A percentile compares a stretch with the other conserved stretches of the same genome.
phyloP scores from a whole-genome alignment of 2,888 invertebrate genomes.

The Ptycholaimellus sp. region DNA sequence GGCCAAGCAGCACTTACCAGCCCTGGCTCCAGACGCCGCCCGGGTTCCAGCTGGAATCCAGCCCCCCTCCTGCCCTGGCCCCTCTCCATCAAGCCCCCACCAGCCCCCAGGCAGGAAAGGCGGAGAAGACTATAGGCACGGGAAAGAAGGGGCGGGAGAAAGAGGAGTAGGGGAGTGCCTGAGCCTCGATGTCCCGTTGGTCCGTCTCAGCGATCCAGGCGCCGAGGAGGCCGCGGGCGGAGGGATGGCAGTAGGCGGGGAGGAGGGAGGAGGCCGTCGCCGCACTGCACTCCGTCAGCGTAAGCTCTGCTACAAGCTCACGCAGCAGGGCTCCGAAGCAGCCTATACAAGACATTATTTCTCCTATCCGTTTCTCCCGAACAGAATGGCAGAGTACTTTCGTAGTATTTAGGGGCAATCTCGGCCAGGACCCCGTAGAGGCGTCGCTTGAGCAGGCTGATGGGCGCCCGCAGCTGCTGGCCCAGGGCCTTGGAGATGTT shows the following conservation, averaged over 20 bases:
- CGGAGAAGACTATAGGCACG: too few species aligned
- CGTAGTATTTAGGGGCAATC: slow-evolving; percentile 52
- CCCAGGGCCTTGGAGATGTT: slow-evolving; percentile 64
- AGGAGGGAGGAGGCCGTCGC: slow-evolving; percentile 65
- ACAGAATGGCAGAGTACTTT: too few species aligned
- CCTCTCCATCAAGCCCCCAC: too few species aligned
- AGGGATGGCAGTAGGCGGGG: slow-evolving; percentile 55
- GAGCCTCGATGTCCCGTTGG: slow-evolving; percentile 83
- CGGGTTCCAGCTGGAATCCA: too few species aligned
- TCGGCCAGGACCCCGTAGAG: slow-evolving; percentile 63
- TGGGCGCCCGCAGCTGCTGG: slow-evolving; percentile 33
- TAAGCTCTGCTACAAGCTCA: slow-evolving; percentile 75
- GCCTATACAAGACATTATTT: too few species aligned
- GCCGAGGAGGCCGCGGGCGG: slow-evolving; percentile 68
- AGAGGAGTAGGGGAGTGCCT: too few species aligned
- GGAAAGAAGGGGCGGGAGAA: too few species aligned
- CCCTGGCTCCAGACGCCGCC: too few species aligned
- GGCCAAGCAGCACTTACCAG: too few species aligned
- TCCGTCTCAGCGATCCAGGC: slow-evolving; percentile 80
- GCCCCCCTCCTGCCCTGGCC: too few species aligned
- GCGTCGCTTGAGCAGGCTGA: slow-evolving; percentile 46
- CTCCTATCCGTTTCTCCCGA: too few species aligned
- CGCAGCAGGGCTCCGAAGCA: slow-evolving; percentile 57
- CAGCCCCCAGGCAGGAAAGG: too few species aligned
- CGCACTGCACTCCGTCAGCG: slow-evolving; percentile 64